These are phyloP conservation scores for Drepana falcataria DNA, from an alignment of 2,888 invertebrate genomes.

Conservation along the genomic window DNA sequence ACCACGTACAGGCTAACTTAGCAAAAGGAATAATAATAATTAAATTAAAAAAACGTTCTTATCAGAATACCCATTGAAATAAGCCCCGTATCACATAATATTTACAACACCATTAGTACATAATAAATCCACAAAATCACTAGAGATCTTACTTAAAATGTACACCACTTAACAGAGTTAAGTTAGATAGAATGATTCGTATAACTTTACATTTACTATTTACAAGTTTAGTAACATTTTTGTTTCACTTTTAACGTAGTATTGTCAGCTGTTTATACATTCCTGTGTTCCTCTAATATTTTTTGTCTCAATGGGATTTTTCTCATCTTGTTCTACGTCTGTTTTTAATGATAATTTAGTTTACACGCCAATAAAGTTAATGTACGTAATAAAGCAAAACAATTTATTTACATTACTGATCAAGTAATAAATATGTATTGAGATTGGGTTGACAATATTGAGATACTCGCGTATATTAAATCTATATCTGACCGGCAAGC, in stretches of 20 bases:
- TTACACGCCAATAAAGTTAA: neutral
- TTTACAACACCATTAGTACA: slow-evolving; percentile 47
- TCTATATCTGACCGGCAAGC: too few species aligned
- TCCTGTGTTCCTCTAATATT: slow-evolving; percentile 54
- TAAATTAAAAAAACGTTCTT: slow-evolving; percentile 9
- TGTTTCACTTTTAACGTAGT: slow-evolving; percentile 59
- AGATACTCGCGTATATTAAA: too few species aligned
- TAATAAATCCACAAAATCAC: slow-evolving; percentile 39
- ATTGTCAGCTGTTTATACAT: slow-evolving; percentile 74
- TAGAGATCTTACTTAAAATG: slow-evolving; percentile 49
- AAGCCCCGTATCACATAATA: slow-evolving; percentile 34
- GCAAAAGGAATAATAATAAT: too few species aligned
- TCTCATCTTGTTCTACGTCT: slow-evolving; percentile 18
- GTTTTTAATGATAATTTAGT: neutral
- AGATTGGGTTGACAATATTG: too few species aligned
- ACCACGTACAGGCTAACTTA: too few species aligned
- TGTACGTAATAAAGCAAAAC: too few species aligned
- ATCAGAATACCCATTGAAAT: neutral
- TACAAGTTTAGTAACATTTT: slow-evolving; percentile 52
- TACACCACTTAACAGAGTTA: slow-evolving; percentile 59
- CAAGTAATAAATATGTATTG: too few species aligned
- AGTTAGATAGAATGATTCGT: slow-evolving; percentile 70
- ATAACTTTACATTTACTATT: slow-evolving; percentile 61
- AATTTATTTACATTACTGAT: too few species aligned
- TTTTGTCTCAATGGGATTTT: slow-evolving; percentile 36